Evolutionary conservation across 1,140 invertebrate species (phyloP).

Genomic region (Achatina immaculata): DNA sequence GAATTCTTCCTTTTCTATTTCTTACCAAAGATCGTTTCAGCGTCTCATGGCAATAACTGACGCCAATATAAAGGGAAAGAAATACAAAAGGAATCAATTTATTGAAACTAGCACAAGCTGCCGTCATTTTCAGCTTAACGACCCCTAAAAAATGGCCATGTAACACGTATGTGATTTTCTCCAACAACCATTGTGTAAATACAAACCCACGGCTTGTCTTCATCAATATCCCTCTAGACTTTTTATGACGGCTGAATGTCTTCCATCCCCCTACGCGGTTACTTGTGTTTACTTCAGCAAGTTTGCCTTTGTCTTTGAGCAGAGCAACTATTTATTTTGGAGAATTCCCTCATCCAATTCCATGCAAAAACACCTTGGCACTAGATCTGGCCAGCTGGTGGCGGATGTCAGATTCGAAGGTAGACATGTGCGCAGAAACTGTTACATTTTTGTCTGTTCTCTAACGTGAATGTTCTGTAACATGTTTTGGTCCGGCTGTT

Average conservation of each 20-base stretch:
- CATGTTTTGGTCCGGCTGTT: too few species aligned
- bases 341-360: not conserved
- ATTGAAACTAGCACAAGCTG: not conserved
- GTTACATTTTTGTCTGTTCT: not conserved
- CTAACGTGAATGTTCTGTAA: not conserved
- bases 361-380: not conserved
- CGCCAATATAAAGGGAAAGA: not conserved
- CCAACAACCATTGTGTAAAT: constrained; percentile 6
- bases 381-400: not conserved
- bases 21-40: too few species aligned
- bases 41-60: too few species aligned
- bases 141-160: not conserved
- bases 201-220: not conserved
- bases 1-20: too few species aligned
- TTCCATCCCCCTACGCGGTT: constrained; percentile 9
- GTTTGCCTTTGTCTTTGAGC: constrained; percentile 20
- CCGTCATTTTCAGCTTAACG: not conserved
- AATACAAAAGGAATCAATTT: not conserved
- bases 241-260: constrained; percentile 7
- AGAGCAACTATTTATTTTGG: constrained; percentile 31
- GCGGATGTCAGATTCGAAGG: not conserved
- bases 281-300: constrained; percentile 1
- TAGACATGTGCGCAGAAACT: not conserved
- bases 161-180: not conserved
- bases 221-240: constrained; percentile 9